phyloP scores from a whole-genome alignment of 2,888 invertebrate species.

The Escarpia spicata region DNA sequence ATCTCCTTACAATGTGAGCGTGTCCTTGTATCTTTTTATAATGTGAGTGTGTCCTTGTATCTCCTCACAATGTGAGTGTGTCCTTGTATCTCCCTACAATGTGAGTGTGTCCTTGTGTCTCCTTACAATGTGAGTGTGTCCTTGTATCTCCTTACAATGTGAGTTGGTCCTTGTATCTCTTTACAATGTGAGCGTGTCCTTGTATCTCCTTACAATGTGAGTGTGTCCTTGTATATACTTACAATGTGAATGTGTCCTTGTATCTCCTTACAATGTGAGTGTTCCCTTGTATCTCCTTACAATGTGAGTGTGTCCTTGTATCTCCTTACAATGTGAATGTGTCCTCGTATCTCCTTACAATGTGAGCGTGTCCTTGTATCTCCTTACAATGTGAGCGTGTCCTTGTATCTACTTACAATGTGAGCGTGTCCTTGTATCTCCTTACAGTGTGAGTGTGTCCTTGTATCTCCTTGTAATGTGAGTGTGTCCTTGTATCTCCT shows the following conservation, averaged over 20 bases:
- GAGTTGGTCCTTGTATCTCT: too few relatives aligned
- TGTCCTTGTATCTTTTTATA: neutral
- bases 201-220: neutral
- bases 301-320: neutral
- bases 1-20: too few relatives aligned
- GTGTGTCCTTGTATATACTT: neutral
- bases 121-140: neutral
- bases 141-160: too few relatives aligned
- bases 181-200: neutral
- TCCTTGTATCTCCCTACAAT: too few relatives aligned
- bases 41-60: neutral
- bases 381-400: neutral
- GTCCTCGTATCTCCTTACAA: too few relatives aligned
- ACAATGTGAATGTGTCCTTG: too few relatives aligned
- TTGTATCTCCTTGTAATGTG: neutral
- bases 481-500: neutral
- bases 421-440: too few relatives aligned
- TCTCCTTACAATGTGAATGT: too few relatives aligned
- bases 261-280: too few relatives aligned
- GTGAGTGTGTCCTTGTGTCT: neutral
- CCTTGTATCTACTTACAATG: too few relatives aligned
- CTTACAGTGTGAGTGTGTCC: neutral
- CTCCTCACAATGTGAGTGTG: too few relatives aligned
- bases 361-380: neutral
- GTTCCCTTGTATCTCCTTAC: neutral